Conservation (phyloP, 2,797 vertebrate genomes). For the Allobates femoralis region DNA sequence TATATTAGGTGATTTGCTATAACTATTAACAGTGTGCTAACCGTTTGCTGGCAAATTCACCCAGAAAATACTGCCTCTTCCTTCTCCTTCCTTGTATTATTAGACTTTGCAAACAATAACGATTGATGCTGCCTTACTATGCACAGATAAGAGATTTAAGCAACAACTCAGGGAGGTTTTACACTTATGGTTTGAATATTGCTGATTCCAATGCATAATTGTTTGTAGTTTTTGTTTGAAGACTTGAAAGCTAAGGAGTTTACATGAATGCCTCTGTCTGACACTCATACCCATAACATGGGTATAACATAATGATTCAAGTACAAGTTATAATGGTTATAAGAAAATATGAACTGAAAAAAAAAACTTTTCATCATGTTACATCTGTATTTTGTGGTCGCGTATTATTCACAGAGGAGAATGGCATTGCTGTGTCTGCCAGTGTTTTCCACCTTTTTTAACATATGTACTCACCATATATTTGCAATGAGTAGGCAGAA, state of each 20-base stretch:
- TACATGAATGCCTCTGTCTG: neutral
- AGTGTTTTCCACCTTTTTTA: neutral
- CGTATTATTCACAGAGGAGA: neutral
- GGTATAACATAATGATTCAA: slow-evolving; percentile 13
- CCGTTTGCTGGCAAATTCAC: slow-evolving; percentile 39
- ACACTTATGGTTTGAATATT: slow-evolving; percentile 19
- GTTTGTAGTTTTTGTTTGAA: slow-evolving; percentile 19
- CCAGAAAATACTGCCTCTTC: slow-evolving; percentile 24
- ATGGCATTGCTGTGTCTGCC: neutral
- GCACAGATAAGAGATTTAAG: slow-evolving; percentile 15
- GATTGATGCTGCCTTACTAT: slow-evolving; percentile 28
- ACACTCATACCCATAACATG: neutral
- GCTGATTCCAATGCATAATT: slow-evolving; percentile 32
- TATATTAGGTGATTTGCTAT: slow-evolving; percentile 40
- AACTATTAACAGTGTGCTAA: slow-evolving; percentile 43
- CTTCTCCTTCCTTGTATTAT: neutral
- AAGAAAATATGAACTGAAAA: neutral
- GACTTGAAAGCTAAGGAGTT: neutral
- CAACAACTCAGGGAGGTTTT: slow-evolving; percentile 40
- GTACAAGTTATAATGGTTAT: neutral
- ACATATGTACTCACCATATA: neutral
- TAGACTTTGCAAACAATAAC: slow-evolving; percentile 8
- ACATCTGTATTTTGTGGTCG: neutral
- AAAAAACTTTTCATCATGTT: neutral
- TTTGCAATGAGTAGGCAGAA: neutral